These are phyloP conservation scores for Augochlora pura DNA, from an alignment of 1,140 invertebrate genomes.

Conservation along the genomic window DNA sequence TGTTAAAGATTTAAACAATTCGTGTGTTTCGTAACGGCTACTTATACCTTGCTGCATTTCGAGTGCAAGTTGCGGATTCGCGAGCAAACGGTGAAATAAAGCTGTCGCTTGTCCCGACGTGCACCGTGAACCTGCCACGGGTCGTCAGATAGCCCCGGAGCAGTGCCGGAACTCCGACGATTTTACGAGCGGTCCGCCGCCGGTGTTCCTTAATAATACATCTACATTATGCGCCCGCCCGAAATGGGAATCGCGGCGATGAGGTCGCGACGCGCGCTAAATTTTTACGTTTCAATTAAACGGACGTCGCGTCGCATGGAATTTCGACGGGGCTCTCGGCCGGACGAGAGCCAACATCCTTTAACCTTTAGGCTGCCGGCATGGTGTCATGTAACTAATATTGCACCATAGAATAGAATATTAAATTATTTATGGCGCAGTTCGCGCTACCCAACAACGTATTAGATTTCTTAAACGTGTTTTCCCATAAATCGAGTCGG, in stretches of 20 bases:
- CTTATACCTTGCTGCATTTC: too few species aligned
- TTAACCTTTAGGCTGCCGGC: background rate
- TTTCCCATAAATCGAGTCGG: too few species aligned
- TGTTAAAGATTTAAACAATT: too few species aligned
- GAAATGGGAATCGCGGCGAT: constrained; percentile 43
- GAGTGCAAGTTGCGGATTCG: background rate
- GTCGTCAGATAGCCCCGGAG: background rate
- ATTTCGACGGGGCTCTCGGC: constrained; percentile 19
- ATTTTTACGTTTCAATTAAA: constrained; percentile 74
- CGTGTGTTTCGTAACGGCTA: too few species aligned
- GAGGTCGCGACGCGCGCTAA: constrained; percentile 53
- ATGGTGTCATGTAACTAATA: too few species aligned
- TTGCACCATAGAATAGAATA: too few species aligned
- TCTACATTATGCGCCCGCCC: constrained; percentile 57
- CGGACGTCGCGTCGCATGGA: background rate
- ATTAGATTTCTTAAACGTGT: too few species aligned
- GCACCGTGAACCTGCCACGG: too few species aligned
- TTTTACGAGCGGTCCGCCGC: constrained; percentile 60
- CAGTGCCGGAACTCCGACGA: constrained; percentile 11
- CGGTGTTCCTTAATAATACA: constrained; percentile 61
- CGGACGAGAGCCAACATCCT: background rate
- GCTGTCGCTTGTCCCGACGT: background rate
- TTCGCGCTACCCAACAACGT: too few species aligned
- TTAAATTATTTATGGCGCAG: too few species aligned
- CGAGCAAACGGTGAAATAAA: background rate